Evolutionary conservation across 2,113 vertebrate species (phyloP).

Genomic region (Gymnarchus niloticus): DNA sequence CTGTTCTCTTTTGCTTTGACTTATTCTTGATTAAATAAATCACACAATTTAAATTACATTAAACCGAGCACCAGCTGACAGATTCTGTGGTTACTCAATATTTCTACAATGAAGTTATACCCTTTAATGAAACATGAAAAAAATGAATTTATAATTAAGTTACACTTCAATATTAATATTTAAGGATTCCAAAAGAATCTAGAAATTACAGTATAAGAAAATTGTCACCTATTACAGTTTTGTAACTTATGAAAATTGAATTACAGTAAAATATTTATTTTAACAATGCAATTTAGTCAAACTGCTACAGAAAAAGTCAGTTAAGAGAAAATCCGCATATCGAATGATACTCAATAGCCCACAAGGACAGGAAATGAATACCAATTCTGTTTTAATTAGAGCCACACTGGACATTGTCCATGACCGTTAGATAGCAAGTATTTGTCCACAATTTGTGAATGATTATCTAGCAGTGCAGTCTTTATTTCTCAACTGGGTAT

Average conservation of each 20-base stretch:
- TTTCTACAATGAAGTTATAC: background rate
- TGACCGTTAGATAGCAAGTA: background rate
- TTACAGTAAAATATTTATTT: background rate
- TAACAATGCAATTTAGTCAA: background rate
- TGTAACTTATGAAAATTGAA: background rate
- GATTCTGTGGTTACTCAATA: background rate
- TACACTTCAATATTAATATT: background rate
- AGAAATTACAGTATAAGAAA: background rate
- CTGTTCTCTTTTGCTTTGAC: background rate
- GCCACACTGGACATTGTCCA: background rate
- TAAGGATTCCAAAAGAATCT: background rate
- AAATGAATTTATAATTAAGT: background rate
- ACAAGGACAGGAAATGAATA: background rate
- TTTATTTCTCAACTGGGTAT: background rate
- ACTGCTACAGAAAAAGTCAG: background rate
- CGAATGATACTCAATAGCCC: background rate
- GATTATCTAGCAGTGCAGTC: background rate
- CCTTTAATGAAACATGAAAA: background rate
- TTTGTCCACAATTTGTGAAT: background rate
- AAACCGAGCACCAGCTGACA: background rate
- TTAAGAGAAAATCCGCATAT: background rate
- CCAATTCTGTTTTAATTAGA: background rate
- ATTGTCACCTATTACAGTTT: background rate
- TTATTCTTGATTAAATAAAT: conserved; percentile 9
- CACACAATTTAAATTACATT: background rate